Percentiles rank a stretch among this genome's conserved stretches.
Conservation (phyloP, 2,888 invertebrate species). For the Acheta domesticus region DNA sequence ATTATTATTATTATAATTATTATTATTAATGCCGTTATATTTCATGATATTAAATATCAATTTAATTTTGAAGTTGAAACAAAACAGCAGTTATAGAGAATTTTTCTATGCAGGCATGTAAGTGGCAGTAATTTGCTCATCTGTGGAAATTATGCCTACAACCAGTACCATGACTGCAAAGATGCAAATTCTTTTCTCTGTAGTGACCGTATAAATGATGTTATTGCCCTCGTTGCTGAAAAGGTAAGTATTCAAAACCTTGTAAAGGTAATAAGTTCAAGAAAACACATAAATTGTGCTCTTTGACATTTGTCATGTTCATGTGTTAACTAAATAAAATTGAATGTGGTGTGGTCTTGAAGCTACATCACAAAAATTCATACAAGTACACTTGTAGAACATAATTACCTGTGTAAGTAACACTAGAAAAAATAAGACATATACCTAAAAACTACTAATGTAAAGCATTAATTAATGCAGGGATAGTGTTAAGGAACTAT, state of each 20-base stretch:
- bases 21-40: no score
- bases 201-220: conserved; percentile 83
- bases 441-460: no score
- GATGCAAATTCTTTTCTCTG: conserved; percentile 84
- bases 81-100: background rate
- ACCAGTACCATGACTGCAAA: conserved; percentile 84
- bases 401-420: background rate
- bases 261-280: background rate
- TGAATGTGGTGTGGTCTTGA: background rate
- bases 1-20: no score
- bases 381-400: no score
- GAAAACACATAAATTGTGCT: background rate
- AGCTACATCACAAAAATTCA: no score
- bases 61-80: no score
- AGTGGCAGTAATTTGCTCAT: conserved; percentile 81
- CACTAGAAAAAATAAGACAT: no score
- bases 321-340: conserved; percentile 1
- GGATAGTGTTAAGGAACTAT: no score
- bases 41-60: no score
- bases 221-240: conserved; percentile 63
- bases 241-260: conserved; percentile 43
- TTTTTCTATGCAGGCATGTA: conserved; percentile 64
- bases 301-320: background rate
- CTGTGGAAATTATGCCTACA: conserved; percentile 77
- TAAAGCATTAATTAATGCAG: no score